These are phyloP conservation scores for Drosophila mercatorum DNA, from an alignment of 2,888 invertebrate genomes.

Conservation along the genomic window DNA sequence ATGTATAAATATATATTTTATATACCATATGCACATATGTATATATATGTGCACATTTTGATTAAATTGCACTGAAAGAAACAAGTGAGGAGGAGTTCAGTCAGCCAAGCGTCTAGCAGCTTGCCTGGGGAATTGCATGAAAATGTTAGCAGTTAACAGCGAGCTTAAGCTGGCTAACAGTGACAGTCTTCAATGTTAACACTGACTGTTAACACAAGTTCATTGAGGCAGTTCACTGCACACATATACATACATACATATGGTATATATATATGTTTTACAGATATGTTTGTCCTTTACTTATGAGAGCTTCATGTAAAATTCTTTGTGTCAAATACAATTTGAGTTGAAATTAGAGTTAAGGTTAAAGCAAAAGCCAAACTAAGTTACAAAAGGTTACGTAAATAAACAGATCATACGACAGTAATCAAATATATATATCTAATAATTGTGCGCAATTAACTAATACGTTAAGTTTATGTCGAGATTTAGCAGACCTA, in stretches of 20 bases:
- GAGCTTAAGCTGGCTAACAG: not conserved
- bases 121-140: not conserved
- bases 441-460: conserved; percentile 32
- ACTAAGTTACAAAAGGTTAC: conserved; percentile 7
- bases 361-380: conserved; percentile 5
- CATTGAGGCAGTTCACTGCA: not conserved
- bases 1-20: not conserved
- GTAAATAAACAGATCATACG: conserved; percentile 10
- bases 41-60: conserved; percentile 14
- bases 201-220: not conserved
- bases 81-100: not conserved
- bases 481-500: conserved; percentile 26
- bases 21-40: conserved; percentile 4
- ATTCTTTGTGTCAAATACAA: conserved; percentile 27
- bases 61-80: not conserved
- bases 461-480: conserved; percentile 27
- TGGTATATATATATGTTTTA: conserved; percentile 41
- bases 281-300: conserved; percentile 52
- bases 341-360: conserved; percentile 15
- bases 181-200: not conserved
- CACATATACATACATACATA: conserved; percentile 16
- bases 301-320: conserved; percentile 12
- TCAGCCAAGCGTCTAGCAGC: not conserved
- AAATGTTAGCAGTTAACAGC: conserved; percentile 1
- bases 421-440: conserved; percentile 4